Percentiles rank a stretch among this genome's conserved stretches.
Conservation (phyloP, 2,888 invertebrate genomes). For the Philhelius pedissequus region DNA sequence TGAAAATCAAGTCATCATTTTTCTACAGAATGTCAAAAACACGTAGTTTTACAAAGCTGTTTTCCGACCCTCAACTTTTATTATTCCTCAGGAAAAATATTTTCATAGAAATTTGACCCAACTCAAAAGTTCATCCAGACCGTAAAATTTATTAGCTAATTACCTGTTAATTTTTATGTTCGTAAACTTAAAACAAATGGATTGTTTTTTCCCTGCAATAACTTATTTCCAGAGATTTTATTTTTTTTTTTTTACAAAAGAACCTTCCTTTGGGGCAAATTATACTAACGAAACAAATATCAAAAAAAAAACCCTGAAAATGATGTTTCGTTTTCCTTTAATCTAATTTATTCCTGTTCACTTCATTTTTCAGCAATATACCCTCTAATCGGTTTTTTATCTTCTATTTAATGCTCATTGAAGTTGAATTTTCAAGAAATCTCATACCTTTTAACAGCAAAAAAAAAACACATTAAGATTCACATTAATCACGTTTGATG, state of each 20-base stretch:
- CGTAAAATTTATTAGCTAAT: background rate
- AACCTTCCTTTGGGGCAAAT: background rate
- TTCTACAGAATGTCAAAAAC: no score
- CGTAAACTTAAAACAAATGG: background rate
- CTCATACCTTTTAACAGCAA: background rate
- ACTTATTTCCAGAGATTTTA: background rate
- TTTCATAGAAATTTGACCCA: background rate
- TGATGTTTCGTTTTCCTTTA: background rate
- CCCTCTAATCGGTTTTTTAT: background rate
- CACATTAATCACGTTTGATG: conserved; percentile 61
- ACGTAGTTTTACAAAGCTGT: background rate
- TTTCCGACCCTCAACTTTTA: background rate
- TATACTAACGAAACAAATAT: no score
- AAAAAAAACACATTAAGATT: conserved; percentile 16
- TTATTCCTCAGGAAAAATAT: background rate
- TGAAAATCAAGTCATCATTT: no score
- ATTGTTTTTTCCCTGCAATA: background rate
- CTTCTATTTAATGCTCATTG: background rate
- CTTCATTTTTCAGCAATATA: background rate
- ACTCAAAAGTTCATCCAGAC: background rate
- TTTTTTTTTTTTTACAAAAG: no score
- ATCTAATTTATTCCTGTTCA: background rate
- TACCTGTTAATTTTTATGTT: background rate
- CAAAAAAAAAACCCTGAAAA: background rate
- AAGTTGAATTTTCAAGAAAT: conserved; percentile 18